phyloP scores from a whole-genome alignment of 30 jellyfish, hydroid and myxozoan genomes.

The Hydractinia symbiolongicarpus region DNA sequence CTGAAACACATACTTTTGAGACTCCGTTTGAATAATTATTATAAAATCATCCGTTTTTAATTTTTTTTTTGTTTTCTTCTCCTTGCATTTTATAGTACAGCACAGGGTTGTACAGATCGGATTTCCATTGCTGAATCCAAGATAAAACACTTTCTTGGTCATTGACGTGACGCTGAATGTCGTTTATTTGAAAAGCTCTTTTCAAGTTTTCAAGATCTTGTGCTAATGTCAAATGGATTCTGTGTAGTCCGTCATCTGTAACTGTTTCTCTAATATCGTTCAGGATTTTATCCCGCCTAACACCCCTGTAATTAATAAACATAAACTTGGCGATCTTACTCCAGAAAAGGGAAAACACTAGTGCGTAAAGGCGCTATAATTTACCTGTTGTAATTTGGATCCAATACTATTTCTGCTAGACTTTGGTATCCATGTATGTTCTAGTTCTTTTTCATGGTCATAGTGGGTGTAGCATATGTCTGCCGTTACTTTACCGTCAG shows the following conservation, averaged over 20 bases:
- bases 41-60: slow-evolving; percentile 21
- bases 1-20: slow-evolving; percentile 8
- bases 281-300: no score
- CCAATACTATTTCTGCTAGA: no score
- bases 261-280: no score
- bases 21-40: slow-evolving; percentile 37
- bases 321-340: no score
- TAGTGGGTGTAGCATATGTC: no score
- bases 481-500: no score
- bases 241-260: not conserved
- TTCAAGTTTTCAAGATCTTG: slow-evolving; percentile 5
- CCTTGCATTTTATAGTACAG: slow-evolving; percentile 30
- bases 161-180: slow-evolving; percentile 27
- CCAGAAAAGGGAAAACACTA: no score
- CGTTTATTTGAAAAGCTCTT: not conserved
- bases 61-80: not conserved
- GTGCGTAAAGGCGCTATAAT: no score
- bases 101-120: slow-evolving; percentile 15
- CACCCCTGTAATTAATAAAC: no score
- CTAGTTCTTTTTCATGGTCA: no score
- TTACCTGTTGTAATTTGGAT: no score
- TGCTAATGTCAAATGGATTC: not conserved
- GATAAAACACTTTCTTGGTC: slow-evolving; percentile 31
- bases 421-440: no score
- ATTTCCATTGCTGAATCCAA: slow-evolving; percentile 43